Base-by-base conservation (phyloP, 2,797 vertebrate genomes). In the Rallus crepitans region DNA sequence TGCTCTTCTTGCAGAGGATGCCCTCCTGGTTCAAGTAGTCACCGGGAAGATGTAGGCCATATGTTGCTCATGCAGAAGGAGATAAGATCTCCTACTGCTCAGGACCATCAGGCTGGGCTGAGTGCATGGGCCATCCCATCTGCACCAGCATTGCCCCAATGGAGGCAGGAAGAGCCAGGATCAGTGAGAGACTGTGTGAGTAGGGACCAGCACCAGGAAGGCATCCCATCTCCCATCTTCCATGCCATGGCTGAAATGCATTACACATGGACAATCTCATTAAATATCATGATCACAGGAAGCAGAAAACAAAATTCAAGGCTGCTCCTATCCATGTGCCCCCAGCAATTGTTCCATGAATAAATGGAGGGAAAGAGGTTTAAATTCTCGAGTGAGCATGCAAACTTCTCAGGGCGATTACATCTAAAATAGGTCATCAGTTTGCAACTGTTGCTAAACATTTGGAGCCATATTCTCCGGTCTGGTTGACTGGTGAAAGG, bases 101-200 rank as follows among this genome's bases (percentile, higher is more conserved):
- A 27, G 61, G 7, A 56, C 8, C 21, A 31, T 1, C 47, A 33
- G 24, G 6, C 12, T 70, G 27, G 28, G n/a, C 66, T 78, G 64
- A 63, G 52, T 11, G 25, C 60, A 24, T 5, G 19, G 50, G 16
- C n/a, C 15, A 12, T 23, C 42, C 35, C 6, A 18, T 64, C 45
- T 35, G 47, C 1, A 0, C 4, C 4, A 1, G 9, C 42, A 21
- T 2, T 70, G 53, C 8, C 50, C 25, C 45, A 2, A 2, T 25
- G 52, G 42, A 59, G 45, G 50, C 3, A 5, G 37, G 19, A 71
- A 70, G 17, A 92, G 19, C 21, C 0, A 0, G 42, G 9, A 84
- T 7, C 8, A 23, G 13, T 0, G 1, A 33, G 37, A 7, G 35
- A 13, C 1, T 0, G 0, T 19, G 37, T 39, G 45, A 80, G 45